Conservation (phyloP, 2,797 vertebrate species). For the Hybognathus amarus region DNA sequence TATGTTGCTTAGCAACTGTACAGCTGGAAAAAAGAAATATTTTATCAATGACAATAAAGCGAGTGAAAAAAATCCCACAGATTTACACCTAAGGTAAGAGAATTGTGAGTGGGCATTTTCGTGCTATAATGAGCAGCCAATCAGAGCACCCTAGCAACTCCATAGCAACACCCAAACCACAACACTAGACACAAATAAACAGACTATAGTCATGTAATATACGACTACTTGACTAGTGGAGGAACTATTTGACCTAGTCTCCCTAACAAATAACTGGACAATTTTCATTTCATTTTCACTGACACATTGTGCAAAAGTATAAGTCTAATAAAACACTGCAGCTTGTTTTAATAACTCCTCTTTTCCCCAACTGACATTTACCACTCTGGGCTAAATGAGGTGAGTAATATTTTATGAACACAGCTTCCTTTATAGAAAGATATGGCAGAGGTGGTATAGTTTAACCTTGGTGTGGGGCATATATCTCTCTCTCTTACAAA, state of each 20-base stretch:
- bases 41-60: neutral
- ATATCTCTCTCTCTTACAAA: slow-evolving; percentile 27
- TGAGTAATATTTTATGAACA: slow-evolving; percentile 54
- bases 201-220: neutral
- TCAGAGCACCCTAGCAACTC: neutral
- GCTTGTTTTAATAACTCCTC: slow-evolving; percentile 47
- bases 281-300: slow-evolving; percentile 4
- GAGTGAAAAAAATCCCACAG: neutral
- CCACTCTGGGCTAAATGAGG: slow-evolving; percentile 50
- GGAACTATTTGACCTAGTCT: neutral
- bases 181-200: neutral
- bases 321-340: slow-evolving; percentile 36
- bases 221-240: neutral
- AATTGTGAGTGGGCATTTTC: neutral
- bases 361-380: slow-evolving; percentile 46
- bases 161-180: neutral
- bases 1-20: slow-evolving; percentile 25
- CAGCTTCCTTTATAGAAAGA: slow-evolving; percentile 44
- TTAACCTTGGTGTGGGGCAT: slow-evolving; percentile 40
- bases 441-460: slow-evolving; percentile 45
- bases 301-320: slow-evolving; percentile 12
- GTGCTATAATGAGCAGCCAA: neutral
- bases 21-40: neutral
- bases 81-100: neutral
- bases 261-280: neutral